These are phyloP conservation scores for Brachypteracias leptosomus DNA, from an alignment of 2,113 vertebrate species.

Conservation along the genomic window DNA sequence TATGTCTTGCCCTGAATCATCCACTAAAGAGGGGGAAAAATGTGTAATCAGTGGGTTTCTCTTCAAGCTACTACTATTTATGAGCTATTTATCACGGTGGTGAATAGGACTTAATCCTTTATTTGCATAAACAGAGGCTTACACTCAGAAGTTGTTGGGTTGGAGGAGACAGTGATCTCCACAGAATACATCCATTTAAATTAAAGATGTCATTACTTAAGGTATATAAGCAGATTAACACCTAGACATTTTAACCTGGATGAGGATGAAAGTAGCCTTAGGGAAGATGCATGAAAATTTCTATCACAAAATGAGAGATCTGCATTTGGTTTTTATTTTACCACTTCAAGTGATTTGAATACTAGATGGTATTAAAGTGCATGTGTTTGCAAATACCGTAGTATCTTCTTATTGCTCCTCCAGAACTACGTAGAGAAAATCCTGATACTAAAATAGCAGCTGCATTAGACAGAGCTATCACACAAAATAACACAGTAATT, in stretches of 20 bases:
- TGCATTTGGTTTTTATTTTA: not conserved
- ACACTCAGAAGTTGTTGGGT: not conserved
- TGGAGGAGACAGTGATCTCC: not conserved
- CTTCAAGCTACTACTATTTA: not conserved
- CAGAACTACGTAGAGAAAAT: not conserved
- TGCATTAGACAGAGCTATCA: not conserved
- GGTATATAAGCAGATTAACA: not conserved
- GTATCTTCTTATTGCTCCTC: not conserved
- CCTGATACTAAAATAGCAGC: not conserved
- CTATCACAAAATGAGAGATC: not conserved
- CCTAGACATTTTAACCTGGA: not conserved
- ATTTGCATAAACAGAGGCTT: not conserved
- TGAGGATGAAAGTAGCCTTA: not conserved
- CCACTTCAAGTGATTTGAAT: not conserved
- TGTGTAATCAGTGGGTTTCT: not conserved
- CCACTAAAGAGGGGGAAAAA: not conserved
- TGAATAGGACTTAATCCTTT: not conserved
- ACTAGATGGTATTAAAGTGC: not conserved
- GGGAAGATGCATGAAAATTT: not conserved
- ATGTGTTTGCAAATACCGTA: not conserved
- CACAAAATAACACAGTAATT: not conserved
- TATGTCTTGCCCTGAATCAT: not conserved
- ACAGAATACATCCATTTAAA: not conserved
- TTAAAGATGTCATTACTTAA: not conserved
- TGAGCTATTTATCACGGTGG: not conserved